Conservation (phyloP, 2,888 invertebrate species). For the Tryphoninae sp. region DNA sequence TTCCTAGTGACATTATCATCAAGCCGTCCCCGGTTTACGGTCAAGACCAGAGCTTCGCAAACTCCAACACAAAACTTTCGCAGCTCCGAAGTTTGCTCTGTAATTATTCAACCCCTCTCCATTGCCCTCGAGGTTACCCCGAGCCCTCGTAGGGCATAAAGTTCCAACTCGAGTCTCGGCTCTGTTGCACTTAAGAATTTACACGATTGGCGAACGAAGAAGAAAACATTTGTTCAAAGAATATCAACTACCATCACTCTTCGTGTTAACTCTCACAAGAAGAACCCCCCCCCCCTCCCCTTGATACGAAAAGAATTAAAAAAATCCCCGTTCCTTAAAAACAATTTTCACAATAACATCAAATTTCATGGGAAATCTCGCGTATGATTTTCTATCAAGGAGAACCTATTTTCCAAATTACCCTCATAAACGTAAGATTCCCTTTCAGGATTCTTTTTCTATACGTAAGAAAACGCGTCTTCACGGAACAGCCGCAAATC, state of each 20-base stretch:
- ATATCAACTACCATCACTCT: neutral
- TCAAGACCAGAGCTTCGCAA: neutral
- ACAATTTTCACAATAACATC: constrained; percentile 8
- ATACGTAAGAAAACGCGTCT: neutral
- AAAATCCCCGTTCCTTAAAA: neutral
- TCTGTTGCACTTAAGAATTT: neutral
- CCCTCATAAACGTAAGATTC: constrained; percentile 28
- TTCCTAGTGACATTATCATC: neutral
- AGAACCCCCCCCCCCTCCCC: too few relatives aligned
- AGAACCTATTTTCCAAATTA: neutral
- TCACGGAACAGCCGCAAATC: constrained; percentile 14
- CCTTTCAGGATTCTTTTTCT: neutral
- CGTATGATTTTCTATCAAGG: constrained; percentile 1
- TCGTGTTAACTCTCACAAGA: too few relatives aligned
- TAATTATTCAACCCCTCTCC: neutral
- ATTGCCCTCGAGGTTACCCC: neutral
- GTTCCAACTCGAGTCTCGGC: neutral
- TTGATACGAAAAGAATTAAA: neutral
- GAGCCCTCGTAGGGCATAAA: neutral
- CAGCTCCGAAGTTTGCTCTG: constrained; percentile 10
- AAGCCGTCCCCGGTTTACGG: neutral
- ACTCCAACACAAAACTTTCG: neutral
- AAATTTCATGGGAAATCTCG: neutral
- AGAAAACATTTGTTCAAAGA: neutral
- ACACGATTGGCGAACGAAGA: neutral